Conservation (phyloP, 2,797 vertebrate genomes). For the Galago senegalensis region DNA sequence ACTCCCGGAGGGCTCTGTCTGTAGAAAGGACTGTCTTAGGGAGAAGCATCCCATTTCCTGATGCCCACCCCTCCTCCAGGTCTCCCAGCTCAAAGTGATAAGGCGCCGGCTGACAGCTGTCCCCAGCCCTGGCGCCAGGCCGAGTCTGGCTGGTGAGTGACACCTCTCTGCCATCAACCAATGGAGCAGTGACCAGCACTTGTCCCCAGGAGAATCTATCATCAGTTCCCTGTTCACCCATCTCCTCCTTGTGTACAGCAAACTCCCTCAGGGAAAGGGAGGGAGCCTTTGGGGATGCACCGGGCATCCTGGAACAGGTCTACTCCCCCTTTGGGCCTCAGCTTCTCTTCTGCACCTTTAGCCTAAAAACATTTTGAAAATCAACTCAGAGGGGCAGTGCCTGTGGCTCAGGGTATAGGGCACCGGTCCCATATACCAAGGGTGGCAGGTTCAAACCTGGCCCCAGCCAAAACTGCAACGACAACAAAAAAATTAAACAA, state of each 20-base stretch:
- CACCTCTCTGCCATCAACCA: not conserved
- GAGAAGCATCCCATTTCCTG: not conserved
- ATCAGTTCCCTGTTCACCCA: not conserved
- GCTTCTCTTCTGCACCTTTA: not conserved
- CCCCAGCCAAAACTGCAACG: too few species aligned
- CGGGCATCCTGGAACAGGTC: not conserved
- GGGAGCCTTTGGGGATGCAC: too few species aligned
- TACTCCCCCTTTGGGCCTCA: not conserved
- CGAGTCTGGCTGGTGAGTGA: not conserved
- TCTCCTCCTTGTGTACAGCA: not conserved
- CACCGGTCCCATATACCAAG: too few species aligned
- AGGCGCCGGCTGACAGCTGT: not conserved
- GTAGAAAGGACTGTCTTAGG: not conserved
- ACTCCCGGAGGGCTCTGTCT: not conserved
- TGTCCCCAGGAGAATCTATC: not conserved
- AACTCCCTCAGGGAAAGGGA: rapidly evolving
- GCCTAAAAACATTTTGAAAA: not conserved
- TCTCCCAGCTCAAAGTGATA: not conserved
- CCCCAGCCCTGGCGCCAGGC: not conserved
- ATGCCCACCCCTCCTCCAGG: rapidly evolving
- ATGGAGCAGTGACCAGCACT: not conserved
- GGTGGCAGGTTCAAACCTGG: too few species aligned
- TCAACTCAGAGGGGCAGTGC: not conserved
- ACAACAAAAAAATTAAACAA: too few species aligned
- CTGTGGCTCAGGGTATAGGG: too few species aligned